Base-by-base conservation (phyloP, 2,888 invertebrate genomes). In the Limnephilus lunatus region DNA sequence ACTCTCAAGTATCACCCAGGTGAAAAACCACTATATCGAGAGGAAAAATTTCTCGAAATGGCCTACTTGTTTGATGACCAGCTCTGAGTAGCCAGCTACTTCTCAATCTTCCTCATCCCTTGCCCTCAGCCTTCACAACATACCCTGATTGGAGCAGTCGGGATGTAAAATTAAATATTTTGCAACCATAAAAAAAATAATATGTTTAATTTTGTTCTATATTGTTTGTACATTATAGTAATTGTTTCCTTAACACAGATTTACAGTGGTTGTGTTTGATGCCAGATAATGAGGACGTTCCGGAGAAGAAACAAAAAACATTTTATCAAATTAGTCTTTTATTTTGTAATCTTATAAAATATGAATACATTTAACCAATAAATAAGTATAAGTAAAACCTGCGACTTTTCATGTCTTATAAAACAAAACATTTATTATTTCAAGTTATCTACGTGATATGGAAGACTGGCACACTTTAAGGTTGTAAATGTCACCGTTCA, bases 211-310 rank as follows among this genome's bases (percentile, higher is more conserved):
- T 7, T 68, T 68, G 25, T 68, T 68, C 68, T 68, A 68, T 25
- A 68, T 68, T 68, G n/a, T 68, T 68, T 68, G 68, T 68, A 83
- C 9, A 35, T 83, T 83, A 11, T 35, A 88, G 48, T 53, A 88
- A 68, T 53, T 91, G 91, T 94, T 95, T 96, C 95, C 96, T 97
- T 96, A 96, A 96, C 94, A 93, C 93, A 93, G 93, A 94, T 93
- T 95, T 95, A 94, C 96, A 98, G 98, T 98, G 97, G 98, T 98
- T 93, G 98, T 98, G 12, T 98, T 98, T 94, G 98, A 98, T 96
- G 98, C 98, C 15, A 97, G 97, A 91, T 97, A 95, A 96, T 91
- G 93, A 89, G 81, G 53, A 88, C 19, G 82, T 92, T 53, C 92
- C 94, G 94, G 92, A 83, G 82, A 90, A 86, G 48, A 35, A 90